These are phyloP conservation scores for Moxostoma hubbsi DNA, from an alignment of 2,797 vertebrate species.

Conservation along the genomic window DNA sequence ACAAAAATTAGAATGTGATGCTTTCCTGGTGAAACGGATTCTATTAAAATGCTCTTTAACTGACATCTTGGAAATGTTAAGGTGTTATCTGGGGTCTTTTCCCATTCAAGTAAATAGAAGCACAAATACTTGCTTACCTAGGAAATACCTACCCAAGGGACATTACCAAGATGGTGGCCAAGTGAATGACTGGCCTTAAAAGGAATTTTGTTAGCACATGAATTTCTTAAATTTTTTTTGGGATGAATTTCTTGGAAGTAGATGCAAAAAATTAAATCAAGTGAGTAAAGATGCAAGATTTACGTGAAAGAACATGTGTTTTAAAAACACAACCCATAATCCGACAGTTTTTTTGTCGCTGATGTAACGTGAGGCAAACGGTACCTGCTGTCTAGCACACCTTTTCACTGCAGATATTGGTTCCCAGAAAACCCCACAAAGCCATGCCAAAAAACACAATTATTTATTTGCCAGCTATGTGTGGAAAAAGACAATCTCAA, in stretches of 20 bases:
- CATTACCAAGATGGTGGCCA: too few species aligned
- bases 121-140: too few species aligned
- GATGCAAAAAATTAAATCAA: background rate
- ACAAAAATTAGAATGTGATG: too few species aligned
- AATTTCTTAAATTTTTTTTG: slow-evolving; percentile 16
- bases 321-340: too few species aligned
- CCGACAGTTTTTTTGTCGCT: background rate
- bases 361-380: background rate
- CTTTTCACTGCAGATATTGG: background rate
- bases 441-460: too few species aligned
- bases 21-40: too few species aligned
- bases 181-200: too few species aligned
- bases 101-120: too few species aligned
- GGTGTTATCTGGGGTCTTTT: too few species aligned
- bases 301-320: background rate
- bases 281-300: background rate
- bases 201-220: background rate
- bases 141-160: too few species aligned
- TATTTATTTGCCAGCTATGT: background rate
- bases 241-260: background rate
- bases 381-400: background rate
- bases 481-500: background rate
- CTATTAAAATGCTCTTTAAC: too few species aligned
- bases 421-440: slow-evolving; percentile 11
- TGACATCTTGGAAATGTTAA: too few species aligned